phyloP scores from a whole-genome alignment of 2,113 vertebrate species.

The Conger conger region DNA sequence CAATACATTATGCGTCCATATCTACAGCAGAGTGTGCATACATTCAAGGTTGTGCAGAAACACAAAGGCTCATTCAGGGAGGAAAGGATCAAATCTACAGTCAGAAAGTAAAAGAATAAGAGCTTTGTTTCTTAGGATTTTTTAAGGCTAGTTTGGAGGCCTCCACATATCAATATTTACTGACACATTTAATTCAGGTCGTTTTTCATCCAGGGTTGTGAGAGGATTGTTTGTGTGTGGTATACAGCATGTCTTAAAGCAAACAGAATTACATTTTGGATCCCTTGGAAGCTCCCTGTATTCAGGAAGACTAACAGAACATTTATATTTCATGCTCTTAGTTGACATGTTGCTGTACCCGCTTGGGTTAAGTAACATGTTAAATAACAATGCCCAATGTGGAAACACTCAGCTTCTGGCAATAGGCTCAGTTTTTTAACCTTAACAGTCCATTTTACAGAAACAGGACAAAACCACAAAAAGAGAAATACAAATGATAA shows the following conservation, averaged over 20 bases:
- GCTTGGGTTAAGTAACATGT: background rate
- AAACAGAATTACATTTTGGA: background rate
- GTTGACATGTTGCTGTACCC: background rate
- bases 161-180: background rate
- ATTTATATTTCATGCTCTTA: background rate
- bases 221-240: background rate
- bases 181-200: background rate
- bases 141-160: background rate
- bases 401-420: background rate
- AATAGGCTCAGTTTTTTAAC: background rate
- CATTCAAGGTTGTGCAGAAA: background rate
- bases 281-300: background rate
- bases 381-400: too few species aligned
- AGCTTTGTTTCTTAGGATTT: background rate
- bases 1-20: background rate
- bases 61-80: background rate
- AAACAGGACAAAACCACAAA: background rate
- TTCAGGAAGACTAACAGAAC: background rate
- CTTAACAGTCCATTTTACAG: background rate
- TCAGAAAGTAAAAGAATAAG: background rate
- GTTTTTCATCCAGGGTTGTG: background rate
- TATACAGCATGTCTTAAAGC: background rate
- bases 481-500: background rate
- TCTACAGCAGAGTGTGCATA: background rate
- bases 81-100: background rate